Evolutionary conservation across 1,140 invertebrate genomes (phyloP).

Genomic region (Drosophila parabipectinata): DNA sequence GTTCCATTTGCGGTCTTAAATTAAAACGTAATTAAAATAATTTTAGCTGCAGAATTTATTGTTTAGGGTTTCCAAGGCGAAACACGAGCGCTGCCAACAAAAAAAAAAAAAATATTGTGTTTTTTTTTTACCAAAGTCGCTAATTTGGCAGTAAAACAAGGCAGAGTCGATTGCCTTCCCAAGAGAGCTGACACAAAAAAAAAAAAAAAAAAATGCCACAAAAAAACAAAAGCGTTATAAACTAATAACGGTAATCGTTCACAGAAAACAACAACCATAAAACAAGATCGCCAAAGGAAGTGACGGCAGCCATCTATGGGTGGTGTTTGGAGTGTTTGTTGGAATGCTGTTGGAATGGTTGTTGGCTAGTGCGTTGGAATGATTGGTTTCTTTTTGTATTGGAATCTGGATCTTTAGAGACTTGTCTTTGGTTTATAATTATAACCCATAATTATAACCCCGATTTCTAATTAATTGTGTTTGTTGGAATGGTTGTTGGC

Average conservation of each 20-base stretch:
- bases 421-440: too few species aligned
- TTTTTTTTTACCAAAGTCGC: constrained; percentile 30
- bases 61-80: background rate
- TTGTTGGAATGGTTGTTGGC: too few species aligned
- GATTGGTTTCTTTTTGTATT: too few species aligned
- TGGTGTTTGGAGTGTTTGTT: background rate
- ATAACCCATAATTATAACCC: too few species aligned
- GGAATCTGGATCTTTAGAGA: too few species aligned
- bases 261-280: constrained; percentile 40
- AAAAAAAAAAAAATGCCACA: constrained; percentile 5
- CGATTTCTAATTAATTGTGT: too few species aligned
- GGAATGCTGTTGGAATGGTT: too few species aligned
- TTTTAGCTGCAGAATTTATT: constrained; percentile 15
- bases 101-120: background rate
- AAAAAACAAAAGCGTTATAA: constrained; percentile 54
- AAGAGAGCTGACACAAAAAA: constrained; percentile 1
- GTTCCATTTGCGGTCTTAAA: constrained; percentile 22
- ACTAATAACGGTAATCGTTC: constrained; percentile 68
- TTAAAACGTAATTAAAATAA: constrained; percentile 46
- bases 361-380: too few species aligned
- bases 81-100: constrained; percentile 17
- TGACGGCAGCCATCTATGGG: constrained; percentile 16
- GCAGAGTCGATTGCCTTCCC: constrained; percentile 7
- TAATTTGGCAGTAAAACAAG: constrained; percentile 53
- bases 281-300: constrained; percentile 52